Evolutionary conservation across 2,113 vertebrate species (phyloP).

Genomic region (Carollia perspicillata): DNA sequence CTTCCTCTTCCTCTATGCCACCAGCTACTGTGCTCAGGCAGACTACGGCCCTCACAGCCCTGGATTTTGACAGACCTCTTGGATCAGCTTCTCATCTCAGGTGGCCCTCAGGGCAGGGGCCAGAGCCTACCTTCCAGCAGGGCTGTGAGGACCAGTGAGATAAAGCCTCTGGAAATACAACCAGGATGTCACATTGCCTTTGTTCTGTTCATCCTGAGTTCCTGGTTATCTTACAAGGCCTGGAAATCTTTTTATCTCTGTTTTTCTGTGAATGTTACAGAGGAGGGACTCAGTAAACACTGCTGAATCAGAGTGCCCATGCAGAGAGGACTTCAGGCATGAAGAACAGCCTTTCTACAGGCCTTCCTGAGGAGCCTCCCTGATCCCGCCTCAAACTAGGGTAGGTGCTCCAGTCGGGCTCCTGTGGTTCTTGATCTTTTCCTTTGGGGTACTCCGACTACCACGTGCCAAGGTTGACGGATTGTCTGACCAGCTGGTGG

Average conservation of each 20-base stretch:
- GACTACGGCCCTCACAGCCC: not conserved
- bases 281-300: not conserved
- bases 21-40: not conserved
- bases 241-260: not conserved
- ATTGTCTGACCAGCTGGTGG: not conserved
- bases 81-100: not conserved
- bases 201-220: not conserved
- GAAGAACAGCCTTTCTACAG: not conserved
- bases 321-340: not conserved
- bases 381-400: not conserved
- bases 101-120: not conserved
- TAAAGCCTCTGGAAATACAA: not conserved
- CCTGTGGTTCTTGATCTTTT: not conserved
- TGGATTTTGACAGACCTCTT: not conserved
- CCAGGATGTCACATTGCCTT: not conserved
- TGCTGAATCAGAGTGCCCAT: not conserved
- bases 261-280: not conserved
- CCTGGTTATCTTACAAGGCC: not conserved
- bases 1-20: not conserved
- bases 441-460: not conserved
- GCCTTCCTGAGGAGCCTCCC: not conserved
- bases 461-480: not conserved
- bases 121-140: not conserved
- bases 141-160: not conserved
- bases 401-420: fast-evolving